Conservation (phyloP, 2,113 vertebrate species). For the Zosterops lateralis region DNA sequence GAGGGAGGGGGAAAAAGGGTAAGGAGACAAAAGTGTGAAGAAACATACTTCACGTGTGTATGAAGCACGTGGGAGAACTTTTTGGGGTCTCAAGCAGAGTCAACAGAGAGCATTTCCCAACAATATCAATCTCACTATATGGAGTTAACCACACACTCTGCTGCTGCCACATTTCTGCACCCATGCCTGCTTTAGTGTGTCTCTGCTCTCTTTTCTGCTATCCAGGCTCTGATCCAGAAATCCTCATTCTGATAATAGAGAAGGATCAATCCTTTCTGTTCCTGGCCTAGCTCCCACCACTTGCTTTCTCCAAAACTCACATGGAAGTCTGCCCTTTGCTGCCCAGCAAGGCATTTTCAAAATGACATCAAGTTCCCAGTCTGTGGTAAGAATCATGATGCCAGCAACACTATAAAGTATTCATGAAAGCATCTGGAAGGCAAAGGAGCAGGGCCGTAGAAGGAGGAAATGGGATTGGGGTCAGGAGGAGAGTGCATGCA, state of each 20-base stretch:
- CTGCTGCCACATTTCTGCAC: background rate
- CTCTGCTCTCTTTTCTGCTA: background rate
- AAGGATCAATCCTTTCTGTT: background rate
- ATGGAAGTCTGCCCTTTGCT: background rate
- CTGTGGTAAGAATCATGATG: background rate
- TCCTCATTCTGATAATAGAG: background rate
- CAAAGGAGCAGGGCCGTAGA: background rate
- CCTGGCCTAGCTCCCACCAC: background rate
- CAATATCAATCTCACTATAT: background rate
- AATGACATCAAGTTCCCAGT: background rate
- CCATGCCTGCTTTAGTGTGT: background rate
- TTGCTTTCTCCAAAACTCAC: background rate
- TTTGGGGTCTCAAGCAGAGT: fast-evolving
- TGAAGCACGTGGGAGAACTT: background rate
- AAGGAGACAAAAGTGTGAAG: background rate
- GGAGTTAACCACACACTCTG: background rate
- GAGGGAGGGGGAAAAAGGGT: fast-evolving
- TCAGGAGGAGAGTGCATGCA: background rate
- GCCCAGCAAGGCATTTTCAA: background rate
- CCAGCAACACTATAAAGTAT: background rate
- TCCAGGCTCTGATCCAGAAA: background rate
- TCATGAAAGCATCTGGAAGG: background rate
- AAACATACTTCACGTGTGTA: background rate
- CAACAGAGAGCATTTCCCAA: background rate
- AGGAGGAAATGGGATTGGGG: background rate